Base-by-base conservation (phyloP, 2,888 invertebrate species). In the Sthenelais limicola region DNA sequence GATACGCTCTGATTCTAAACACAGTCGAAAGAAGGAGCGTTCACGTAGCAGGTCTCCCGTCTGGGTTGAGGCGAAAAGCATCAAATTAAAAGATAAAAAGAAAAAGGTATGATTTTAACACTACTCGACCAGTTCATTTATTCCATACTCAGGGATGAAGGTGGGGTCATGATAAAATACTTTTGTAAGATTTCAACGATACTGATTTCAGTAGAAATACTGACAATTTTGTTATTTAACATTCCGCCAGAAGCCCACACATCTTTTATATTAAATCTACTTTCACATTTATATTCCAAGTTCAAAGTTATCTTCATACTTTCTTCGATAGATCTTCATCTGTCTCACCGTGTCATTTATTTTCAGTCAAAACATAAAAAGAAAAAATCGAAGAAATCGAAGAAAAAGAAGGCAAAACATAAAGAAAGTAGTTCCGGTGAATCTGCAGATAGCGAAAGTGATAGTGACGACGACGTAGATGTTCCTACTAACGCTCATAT, bases 281-380 rank as follows among this genome's bases (percentile, higher is more conserved):
- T n/a, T n/a, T n/a, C n/a, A n/a, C n/a, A n/a, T n/a, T n/a, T n/a
- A n/a, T n/a, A n/a, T n/a, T n/a, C n/a, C n/a, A n/a, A n/a, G n/a
- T n/a, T n/a, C n/a, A n/a, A n/a, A n/a, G n/a, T n/a, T n/a, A n/a
- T n/a, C n/a, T n/a, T n/a, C n/a, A n/a, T n/a, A n/a, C n/a, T n/a
- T n/a, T n/a, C n/a, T n/a, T n/a, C n/a, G n/a, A n/a, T n/a, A n/a
- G n/a, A n/a, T n/a, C n/a, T n/a, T n/a, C n/a, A n/a, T n/a, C n/a
- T n/a, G n/a, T n/a, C n/a, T n/a, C n/a, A n/a, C n/a, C n/a, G n/a
- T n/a, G n/a, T n/a, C n/a, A n/a, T n/a, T n/a, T n/a, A n/a, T n/a
- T n/a, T 62, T 38, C 38, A 62, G 62, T 35, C 38, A 12, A 62
- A 62, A 62, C 62, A 62, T 18, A 56, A 56, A 56, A 56, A 56